Evolutionary conservation across 2,888 invertebrate species (phyloP).

Genomic region (Pristionchus arcanus): DNA sequence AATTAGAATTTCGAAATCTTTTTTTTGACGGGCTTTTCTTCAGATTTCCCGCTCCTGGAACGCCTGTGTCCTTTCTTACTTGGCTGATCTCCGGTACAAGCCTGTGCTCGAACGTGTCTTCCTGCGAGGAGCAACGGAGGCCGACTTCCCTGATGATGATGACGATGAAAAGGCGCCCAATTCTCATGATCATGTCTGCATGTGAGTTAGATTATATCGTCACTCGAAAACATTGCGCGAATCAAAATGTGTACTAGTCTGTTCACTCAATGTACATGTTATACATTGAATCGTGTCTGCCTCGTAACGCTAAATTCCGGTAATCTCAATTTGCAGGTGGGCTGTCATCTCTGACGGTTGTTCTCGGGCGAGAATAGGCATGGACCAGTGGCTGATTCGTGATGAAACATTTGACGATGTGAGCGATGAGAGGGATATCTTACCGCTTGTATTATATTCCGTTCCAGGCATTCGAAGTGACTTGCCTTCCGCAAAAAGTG

Average conservation of each 20-base stretch:
- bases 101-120: background rate
- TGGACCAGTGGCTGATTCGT: background rate
- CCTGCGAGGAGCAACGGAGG: background rate
- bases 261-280: no score
- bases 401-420: background rate
- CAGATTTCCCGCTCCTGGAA: conserved; percentile 24
- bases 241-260: no score
- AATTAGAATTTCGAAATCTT: background rate
- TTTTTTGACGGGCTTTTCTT: background rate
- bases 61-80: background rate
- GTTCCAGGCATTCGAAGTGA: background rate
- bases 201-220: background rate
- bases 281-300: no score
- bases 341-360: background rate
- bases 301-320: no score
- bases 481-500: background rate
- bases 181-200: background rate
- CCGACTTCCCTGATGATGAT: background rate
- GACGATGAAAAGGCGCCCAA: background rate
- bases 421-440: no score
- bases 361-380: background rate
- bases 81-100: background rate
- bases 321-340: background rate
- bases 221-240: no score
- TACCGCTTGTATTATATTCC: no score